These are phyloP conservation scores for Pithys albifrons DNA, from an alignment of 2,113 vertebrate species.

Conservation along the genomic window DNA sequence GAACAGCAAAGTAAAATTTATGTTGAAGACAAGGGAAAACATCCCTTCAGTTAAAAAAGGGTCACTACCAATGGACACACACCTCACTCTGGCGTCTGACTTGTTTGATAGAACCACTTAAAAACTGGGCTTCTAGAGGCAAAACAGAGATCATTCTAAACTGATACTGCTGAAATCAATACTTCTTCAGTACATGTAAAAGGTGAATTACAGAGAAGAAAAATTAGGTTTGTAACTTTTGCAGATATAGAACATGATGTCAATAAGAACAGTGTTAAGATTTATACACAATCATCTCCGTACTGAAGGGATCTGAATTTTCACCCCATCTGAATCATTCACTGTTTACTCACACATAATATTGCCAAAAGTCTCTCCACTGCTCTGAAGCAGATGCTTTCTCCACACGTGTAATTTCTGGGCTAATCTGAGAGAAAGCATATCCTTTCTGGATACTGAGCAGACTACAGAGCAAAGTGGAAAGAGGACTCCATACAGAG, in stretches of 20 bases:
- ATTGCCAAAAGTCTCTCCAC: neutral
- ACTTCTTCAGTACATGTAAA: neutral
- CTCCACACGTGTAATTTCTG: neutral
- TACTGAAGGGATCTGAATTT: neutral
- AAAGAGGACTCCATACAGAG: neutral
- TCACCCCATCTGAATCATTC: neutral
- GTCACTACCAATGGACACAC: neutral
- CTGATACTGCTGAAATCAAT: neutral
- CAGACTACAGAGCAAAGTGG: neutral
- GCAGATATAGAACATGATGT: neutral
- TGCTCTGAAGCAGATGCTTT: neutral
- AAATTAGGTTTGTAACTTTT: neutral
- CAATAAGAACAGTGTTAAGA: neutral
- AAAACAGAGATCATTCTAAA: neutral
- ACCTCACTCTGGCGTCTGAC: neutral
- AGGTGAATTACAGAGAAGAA: neutral
- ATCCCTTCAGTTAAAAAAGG: neutral
- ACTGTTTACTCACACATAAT: neutral
- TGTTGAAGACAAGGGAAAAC: neutral
- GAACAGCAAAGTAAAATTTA: neutral
- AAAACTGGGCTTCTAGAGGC: neutral
- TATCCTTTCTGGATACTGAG: neutral
- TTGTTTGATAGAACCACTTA: neutral
- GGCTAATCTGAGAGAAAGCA: neutral
- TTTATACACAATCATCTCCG: neutral